Conservation (phyloP, 2,888 invertebrate genomes). For the Sesamia inferens region DNA sequence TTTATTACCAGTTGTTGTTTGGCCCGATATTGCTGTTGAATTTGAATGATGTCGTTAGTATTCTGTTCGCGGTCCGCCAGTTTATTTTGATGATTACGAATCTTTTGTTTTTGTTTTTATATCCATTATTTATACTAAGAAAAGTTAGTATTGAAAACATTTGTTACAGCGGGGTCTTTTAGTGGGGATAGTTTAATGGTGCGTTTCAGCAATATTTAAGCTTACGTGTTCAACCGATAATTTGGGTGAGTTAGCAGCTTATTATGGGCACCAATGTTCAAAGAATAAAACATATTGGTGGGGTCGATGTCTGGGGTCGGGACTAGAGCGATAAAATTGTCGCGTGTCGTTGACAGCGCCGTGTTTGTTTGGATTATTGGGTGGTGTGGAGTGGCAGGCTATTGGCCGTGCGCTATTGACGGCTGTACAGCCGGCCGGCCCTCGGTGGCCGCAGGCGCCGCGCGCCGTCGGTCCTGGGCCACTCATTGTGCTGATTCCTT, state of each 20-base stretch:
- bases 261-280: conserved; percentile 75
- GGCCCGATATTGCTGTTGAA: conserved; percentile 64
- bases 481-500: conserved; percentile 53
- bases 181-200: conserved; percentile 38
- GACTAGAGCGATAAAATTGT: conserved; percentile 77
- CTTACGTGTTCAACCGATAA: conserved; percentile 48
- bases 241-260: conserved; percentile 56
- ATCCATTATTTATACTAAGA: conserved; percentile 49
- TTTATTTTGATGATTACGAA: conserved; percentile 65
- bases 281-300: conserved; percentile 75
- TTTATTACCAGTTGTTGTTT: conserved; percentile 68
- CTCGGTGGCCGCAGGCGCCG: not conserved
- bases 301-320: conserved; percentile 70
- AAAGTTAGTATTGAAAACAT: conserved; percentile 33
- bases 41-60: conserved; percentile 65
- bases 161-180: conserved; percentile 18
- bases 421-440: conserved; percentile 4
- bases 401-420: conserved; percentile 19
- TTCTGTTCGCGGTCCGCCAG: conserved; percentile 56
- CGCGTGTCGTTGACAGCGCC: conserved; percentile 81
- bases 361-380: conserved; percentile 75
- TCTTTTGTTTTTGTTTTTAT: conserved; percentile 57
- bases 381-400: conserved; percentile 61
- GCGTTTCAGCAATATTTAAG: conserved; percentile 52
- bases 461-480: conserved; percentile 1